Base-by-base conservation (phyloP, 1,140 invertebrate genomes). In the Drosophila grimshawi region DNA sequence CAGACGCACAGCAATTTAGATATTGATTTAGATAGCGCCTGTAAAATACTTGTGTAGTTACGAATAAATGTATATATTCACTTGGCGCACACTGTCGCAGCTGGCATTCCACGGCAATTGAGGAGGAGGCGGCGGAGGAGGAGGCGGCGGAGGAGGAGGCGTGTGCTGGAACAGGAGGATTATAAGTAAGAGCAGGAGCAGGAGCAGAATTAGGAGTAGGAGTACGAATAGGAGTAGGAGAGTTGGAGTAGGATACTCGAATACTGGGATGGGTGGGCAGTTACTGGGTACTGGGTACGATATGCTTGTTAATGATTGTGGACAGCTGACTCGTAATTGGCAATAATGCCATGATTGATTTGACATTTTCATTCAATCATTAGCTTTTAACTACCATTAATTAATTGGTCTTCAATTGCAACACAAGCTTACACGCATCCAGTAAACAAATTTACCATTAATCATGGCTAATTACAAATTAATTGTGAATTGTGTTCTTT, bases 21-120 rank as follows among this genome's bases (percentile, higher is more conserved):
- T 76, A 80, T 80, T 80, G 78, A 80, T 80, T 80, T 80, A 71
- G 78, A 80, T 76, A 80, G 78, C 71, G 61, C 48, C 65, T 69
- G 51, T 49, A 49, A 49, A 67, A 67, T 67, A 49, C 64, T 67
- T 67, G 46, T 67, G 53, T 41, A 41, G 43, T 66, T 41, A 55
- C 52, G 41, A 37, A 43, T 43, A 43, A 41, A 41, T 41, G 32
- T 46, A 53, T 59, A 45, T 63, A 39, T 55, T 39, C 49, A 45
- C 19, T 19, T 19, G 19, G 19, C 19, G 19, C 19, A 19, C 19
- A 19, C 32, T 7, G 33, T 11, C 6, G 33, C 2, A 11, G 43
- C 43, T 5, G n/a, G 19, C 19, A 19, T 19, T 19, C 19, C 19
- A 27, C 19, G 30, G 11, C 6, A 10, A 56, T 19, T 33, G 33